Evolutionary conservation across 2,888 invertebrate species (phyloP).

Genomic region (Phasia obesa): DNA sequence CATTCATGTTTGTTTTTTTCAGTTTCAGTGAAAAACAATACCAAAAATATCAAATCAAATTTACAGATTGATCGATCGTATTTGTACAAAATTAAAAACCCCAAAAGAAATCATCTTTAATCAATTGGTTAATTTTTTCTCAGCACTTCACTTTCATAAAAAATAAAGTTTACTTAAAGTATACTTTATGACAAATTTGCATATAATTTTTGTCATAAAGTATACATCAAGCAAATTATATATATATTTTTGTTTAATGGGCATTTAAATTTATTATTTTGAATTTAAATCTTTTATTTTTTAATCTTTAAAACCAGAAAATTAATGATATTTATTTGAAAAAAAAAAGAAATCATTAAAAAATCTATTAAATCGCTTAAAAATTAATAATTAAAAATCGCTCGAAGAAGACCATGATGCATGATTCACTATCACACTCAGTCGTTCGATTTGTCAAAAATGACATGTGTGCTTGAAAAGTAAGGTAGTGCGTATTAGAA

Average conservation of each 20-base stretch:
- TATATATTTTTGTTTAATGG: no score
- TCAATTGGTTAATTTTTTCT: constrained; percentile 28
- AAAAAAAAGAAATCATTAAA: not conserved
- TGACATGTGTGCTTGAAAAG: no score
- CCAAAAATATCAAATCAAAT: constrained; percentile 58
- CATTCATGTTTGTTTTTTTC: constrained; percentile 57
- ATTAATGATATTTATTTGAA: not conserved
- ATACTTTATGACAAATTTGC: no score
- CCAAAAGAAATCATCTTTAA: constrained; percentile 20
- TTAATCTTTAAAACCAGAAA: not conserved
- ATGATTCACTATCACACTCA: no score
- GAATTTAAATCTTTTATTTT: not conserved
- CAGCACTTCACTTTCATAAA: constrained; percentile 21
- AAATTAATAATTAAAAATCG: no score
- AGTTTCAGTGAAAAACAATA: constrained; percentile 36
- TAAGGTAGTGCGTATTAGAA: no score
- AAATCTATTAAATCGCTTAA: no score
- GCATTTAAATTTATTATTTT: constrained; percentile 21
- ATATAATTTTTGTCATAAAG: no score
- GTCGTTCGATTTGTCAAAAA: no score
- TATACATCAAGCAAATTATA: no score
- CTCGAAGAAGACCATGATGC: no score
- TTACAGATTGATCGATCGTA: constrained; percentile 68
- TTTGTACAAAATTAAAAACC: constrained; percentile 35
- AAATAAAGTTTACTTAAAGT: no score